Percentiles rank a stretch among this genome's conserved stretches.
Evolutionary conservation across 2,888 invertebrate genomes (phyloP).

Genomic region (Orthonychiurus folsomi): DNA sequence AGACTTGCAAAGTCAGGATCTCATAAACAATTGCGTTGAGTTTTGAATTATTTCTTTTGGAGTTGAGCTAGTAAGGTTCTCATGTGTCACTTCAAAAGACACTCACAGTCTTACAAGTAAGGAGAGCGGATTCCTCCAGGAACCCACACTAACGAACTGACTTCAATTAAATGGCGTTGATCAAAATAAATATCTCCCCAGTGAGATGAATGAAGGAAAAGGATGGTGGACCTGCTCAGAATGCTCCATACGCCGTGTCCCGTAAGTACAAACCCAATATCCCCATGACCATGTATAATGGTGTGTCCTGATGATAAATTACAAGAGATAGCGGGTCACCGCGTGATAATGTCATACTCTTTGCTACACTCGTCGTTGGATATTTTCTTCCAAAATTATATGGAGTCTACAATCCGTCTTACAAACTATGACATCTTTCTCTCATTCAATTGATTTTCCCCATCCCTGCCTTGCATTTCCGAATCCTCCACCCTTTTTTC

Average conservation of each 20-base stretch:
- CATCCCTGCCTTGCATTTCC: too few relatives aligned
- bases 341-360: too few relatives aligned
- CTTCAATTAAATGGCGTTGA: slow-evolving; percentile 21
- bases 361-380: too few relatives aligned
- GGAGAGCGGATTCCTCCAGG: neutral
- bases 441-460: too few relatives aligned
- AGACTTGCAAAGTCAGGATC: too few relatives aligned
- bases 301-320: neutral
- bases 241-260: too few relatives aligned
- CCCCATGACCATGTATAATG: too few relatives aligned
- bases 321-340: neutral
- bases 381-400: too few relatives aligned
- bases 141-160: slow-evolving; percentile 13
- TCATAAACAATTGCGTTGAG: neutral
- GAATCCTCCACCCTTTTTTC: too few relatives aligned
- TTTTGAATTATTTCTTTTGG: neutral
- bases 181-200: slow-evolving; percentile 19
- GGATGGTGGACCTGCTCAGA: neutral
- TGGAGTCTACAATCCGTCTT: too few relatives aligned
- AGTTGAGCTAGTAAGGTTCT: neutral
- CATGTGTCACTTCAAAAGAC: neutral
- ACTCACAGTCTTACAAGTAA: neutral
- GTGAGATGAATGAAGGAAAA: neutral
- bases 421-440: too few relatives aligned
- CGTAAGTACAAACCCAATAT: too few relatives aligned